Base-by-base conservation (phyloP, 2,797 vertebrate species). In the Schizopygopsis malacanthus region DNA sequence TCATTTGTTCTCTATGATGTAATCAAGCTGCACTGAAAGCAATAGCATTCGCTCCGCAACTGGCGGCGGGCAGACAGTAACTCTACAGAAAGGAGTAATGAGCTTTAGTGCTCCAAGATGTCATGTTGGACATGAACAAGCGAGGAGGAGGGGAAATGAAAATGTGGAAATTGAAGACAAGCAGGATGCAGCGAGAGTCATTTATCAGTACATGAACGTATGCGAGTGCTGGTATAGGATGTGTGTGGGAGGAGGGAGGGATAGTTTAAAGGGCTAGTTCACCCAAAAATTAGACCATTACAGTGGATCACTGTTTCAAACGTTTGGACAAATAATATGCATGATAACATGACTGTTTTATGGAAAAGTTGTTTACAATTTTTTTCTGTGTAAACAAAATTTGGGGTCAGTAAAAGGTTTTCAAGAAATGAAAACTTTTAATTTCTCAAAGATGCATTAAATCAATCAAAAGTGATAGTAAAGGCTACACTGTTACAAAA, bases 1-100 rank as follows among this genome's bases (percentile, higher is more conserved):
- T 83, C 72, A 16, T 86, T 87, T 72, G 78, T 85, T 85, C 79
- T 82, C 72, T 63, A 52, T 91, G 90, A 91, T 70, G 85, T 87
- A 86, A 92, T 86, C 73, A 56, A 3, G 83, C 72, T 84, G 81
- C 84, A 50, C 81, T 67, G 81, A 87, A 79, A 83, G 85, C 81
- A 81, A 76, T 72, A 75, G 61, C 37, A 28, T 76, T 89, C 78
- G 84, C 83, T 83, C 79, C 72, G 50, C 87, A 84, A 82, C 82
- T 79, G 71, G 39, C 81, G 81, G 86, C 89, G 77, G 87, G 89
- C 85, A 61, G 90, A 91, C 79, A 54, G 4, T 75, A 88, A 83
- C 52, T 54, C 47, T 67, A 86, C 69, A 13, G 50, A 85, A 71
- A 61, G 8, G 76, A 22, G 73, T 54, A 76, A 70, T 54, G 59